Conservation (phyloP, 1,140 invertebrate species). For the Cotesia typhae region DNA sequence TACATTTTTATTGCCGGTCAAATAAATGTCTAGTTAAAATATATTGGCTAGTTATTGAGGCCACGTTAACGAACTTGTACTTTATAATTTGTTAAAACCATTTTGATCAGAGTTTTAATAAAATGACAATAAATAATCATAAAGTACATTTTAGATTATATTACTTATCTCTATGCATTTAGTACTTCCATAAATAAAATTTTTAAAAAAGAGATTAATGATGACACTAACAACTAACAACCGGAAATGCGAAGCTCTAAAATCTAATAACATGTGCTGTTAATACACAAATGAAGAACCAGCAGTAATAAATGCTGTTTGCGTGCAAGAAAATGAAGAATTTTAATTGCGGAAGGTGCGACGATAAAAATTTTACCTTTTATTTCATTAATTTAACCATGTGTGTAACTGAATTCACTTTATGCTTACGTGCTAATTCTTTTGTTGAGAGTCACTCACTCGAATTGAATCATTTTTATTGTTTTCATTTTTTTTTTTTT, state of each 20-base stretch:
- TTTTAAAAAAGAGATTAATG: background rate
- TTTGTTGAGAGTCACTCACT: no score
- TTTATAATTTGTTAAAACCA: no score
- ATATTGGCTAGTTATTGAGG: no score
- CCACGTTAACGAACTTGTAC: no score
- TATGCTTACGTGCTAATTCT: no score
- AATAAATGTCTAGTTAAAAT: no score
- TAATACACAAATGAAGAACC: background rate
- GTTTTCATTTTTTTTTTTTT: background rate
- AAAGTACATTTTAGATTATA: no score
- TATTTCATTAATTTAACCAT: background rate
- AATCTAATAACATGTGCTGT: constrained; percentile 1
- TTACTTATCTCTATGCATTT: background rate
- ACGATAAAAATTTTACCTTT: background rate
- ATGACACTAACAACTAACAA: constrained; percentile 12
- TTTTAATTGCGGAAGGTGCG: background rate
- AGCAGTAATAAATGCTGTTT: background rate
- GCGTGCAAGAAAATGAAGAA: background rate
- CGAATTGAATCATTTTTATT: no score
- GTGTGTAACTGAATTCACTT: no score
- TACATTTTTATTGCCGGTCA: no score
- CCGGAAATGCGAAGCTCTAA: constrained; percentile 1
- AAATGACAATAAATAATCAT: no score
- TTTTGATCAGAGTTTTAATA: no score
- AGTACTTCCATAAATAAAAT: background rate